Base-by-base conservation (phyloP, 30 jellyfish, hydroid and myxozoan genomes). In the Sanderia malayensis region DNA sequence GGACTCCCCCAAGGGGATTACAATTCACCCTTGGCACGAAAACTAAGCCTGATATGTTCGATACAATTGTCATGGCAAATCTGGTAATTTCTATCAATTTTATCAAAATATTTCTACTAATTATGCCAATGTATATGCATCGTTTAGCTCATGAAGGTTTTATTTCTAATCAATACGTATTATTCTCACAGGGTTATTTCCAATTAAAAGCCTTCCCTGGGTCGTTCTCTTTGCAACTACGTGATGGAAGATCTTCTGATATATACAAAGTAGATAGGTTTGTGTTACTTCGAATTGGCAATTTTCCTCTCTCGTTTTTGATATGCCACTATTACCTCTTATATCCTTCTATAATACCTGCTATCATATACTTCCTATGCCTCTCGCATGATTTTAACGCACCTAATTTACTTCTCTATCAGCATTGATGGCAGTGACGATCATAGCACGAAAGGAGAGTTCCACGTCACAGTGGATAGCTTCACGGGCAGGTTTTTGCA, bases 191-290 rank as follows among this genome's bases (percentile, higher is more conserved):
- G 98, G 98, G 98, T 0, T 91, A 91, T 67, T 91, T 91, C 75
- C 98, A 91, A 41, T 68, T 91, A 77, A 91, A 91, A 61, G 98
- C 95, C 23, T 91, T 45, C 44, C 98, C 98, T 10, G 98, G 98
- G 0, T 57, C 91, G n/a, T 91, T 91, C 61, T 49, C 83, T 19
- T 37, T 91, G 90, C 81, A 84, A 57, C 82, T 91, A 24, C 83
- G 96, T 31, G 79, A 73, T 22, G 98, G 98, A 21, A 68, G 96
- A 4, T 91, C 95, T 31, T 83, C 96, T 1, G 95, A 76, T n/a
- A 69, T 84, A 15, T 91, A 91, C 69, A 52, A 91, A 64, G 78
- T 91, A 9, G 95, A 91, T 71, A 83, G 95, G 98, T 84, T 29
- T 26, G 59, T 64, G 27, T 26, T 64, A n/a, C n/a, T n/a, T n/a